Base-by-base conservation (phyloP, 2,888 invertebrate genomes). In the Resseliella maxima region DNA sequence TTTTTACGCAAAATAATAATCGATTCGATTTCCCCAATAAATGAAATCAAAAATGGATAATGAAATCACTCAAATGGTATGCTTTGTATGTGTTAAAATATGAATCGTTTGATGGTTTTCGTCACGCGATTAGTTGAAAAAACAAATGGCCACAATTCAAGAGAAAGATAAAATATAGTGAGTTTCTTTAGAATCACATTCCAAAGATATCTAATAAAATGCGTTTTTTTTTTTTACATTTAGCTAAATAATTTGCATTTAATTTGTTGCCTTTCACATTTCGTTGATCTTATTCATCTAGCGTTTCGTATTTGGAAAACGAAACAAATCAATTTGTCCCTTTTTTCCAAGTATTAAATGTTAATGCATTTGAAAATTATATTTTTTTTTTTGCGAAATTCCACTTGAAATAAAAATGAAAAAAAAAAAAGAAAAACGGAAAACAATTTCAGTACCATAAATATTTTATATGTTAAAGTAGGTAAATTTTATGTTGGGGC, bases 211-310 rank as follows among this genome's bases (percentile, higher is more conserved):
- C n/a, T n/a, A 50, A 50, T 50, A 18, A 50, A 50, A 50, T 18
- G 18, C 50, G 18, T 18, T 3, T 15, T 50, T 8, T n/a, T n/a
- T n/a, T n/a, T 8, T 12, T 72, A 31, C 18, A 72, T 72, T 72
- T 72, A 31, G 72, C 72, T 72, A 72, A 72, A 72, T 72, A 72
- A 31, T 72, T 72, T 72, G 72, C 72, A 72, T 72, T 72, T 72
- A 72, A 59, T 72, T 31, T 72, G 27, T 72, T 72, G 72, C 72
- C 31, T 31, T 72, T 72, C 35, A 72, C 72, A 72, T 72, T 72
- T 72, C 72, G 72, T 72, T 72, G 72, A 18, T 72, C 72, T 72
- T 72, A 72, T 31, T 21, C 15, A 31, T 72, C 31, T 31, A 72
- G 2, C 5, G 21, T 72, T 72, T 72, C 31, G 59, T 24, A 59